Conservation (phyloP, 1,140 invertebrate species). For the Dendrolimus kikuchii region DNA sequence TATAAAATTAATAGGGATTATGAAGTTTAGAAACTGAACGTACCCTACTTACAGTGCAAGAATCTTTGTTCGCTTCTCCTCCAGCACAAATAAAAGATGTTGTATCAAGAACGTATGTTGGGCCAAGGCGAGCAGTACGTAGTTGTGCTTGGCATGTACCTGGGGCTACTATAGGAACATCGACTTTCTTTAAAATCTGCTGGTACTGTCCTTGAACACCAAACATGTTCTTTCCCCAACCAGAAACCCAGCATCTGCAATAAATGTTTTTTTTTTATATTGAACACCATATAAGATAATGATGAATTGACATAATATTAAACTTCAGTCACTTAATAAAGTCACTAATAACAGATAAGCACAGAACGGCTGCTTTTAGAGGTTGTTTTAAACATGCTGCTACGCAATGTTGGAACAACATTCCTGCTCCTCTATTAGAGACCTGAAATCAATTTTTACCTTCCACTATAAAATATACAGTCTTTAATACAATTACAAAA, state of each 20-base stretch:
- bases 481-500: too few species aligned
- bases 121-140: conserved; percentile 77
- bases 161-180: conserved; percentile 78
- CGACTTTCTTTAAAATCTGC: conserved; percentile 79
- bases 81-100: conserved; percentile 84
- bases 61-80: conserved; percentile 82
- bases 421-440: too few species aligned
- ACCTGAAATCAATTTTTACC: too few species aligned
- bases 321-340: too few species aligned
- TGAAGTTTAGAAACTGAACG: not conserved
- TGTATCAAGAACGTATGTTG: conserved; percentile 75
- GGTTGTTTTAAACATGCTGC: too few species aligned
- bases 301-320: too few species aligned
- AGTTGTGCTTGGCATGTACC: conserved; percentile 77
- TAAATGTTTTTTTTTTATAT: too few species aligned
- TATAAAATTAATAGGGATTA: not conserved
- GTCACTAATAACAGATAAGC: too few species aligned
- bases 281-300: too few species aligned
- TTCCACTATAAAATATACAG: too few species aligned
- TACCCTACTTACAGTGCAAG: conserved; percentile 75
- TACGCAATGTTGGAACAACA: too few species aligned
- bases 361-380: too few species aligned
- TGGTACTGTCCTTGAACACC: conserved; percentile 77
- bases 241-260: conserved; percentile 80
- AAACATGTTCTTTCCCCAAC: conserved; percentile 88